Conservation (phyloP, 1,140 invertebrate species). For the Drosophila punjabiensis region DNA sequence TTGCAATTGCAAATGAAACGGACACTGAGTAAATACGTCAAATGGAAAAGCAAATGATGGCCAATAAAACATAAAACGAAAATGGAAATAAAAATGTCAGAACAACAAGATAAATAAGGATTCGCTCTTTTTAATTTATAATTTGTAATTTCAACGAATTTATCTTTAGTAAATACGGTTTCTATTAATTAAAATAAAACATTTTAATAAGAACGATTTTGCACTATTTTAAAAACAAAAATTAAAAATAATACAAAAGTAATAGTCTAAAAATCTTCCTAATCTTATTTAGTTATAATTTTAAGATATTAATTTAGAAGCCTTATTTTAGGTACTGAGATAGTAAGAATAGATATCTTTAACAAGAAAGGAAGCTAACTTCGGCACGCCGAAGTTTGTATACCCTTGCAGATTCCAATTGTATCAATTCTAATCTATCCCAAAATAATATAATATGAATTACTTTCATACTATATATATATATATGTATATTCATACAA, state of each 20-base stretch:
- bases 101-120: background rate
- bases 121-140: background rate
- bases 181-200: background rate
- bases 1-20: conserved; percentile 29
- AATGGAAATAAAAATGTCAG: background rate
- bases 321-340: too few relatives aligned
- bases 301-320: too few relatives aligned
- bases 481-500: too few relatives aligned
- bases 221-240: background rate
- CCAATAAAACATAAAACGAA: conserved; percentile 11
- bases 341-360: too few relatives aligned
- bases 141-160: background rate
- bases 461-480: too few relatives aligned
- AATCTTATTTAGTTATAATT: too few relatives aligned
- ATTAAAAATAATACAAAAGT: background rate
- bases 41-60: conserved; percentile 34
- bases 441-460: too few relatives aligned
- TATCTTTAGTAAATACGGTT: background rate
- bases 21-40: conserved; percentile 18
- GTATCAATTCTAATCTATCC: too few relatives aligned
- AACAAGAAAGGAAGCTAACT: too few relatives aligned
- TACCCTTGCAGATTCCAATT: too few relatives aligned
- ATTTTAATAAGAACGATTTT: background rate
- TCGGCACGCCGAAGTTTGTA: too few relatives aligned
- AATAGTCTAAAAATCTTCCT: too few relatives aligned